phyloP scores from a whole-genome alignment of 1,140 invertebrate genomes.

The Nymphalis io region DNA sequence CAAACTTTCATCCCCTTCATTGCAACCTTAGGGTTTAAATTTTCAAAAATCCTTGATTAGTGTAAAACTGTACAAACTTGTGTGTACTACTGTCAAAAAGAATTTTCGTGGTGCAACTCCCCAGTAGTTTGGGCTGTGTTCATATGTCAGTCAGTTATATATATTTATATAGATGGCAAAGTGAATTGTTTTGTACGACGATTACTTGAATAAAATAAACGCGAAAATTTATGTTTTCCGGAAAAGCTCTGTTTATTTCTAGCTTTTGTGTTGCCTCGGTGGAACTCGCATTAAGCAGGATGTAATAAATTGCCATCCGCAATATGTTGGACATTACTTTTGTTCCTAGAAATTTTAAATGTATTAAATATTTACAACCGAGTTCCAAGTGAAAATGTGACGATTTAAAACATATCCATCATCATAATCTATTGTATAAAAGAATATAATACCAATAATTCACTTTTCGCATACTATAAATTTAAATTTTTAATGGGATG shows the following conservation, averaged over 20 bases:
- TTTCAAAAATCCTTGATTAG: too few relatives aligned
- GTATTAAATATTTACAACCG: background rate
- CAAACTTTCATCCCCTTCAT: too few relatives aligned
- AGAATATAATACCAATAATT: too few relatives aligned
- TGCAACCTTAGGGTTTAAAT: too few relatives aligned
- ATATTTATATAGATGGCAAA: background rate
- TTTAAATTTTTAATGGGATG: too few relatives aligned
- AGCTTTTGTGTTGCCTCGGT: slow-evolving; percentile 13
- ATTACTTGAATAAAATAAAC: slow-evolving; percentile 5
- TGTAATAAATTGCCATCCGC: slow-evolving; percentile 21
- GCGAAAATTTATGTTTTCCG: background rate
- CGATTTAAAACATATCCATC: background rate
- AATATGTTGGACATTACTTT: slow-evolving; percentile 13
- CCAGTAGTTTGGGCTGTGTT: too few relatives aligned
- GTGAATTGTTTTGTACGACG: background rate
- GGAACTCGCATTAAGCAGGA: slow-evolving; percentile 15
- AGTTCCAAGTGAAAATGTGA: background rate
- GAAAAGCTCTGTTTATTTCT: slow-evolving; percentile 6
- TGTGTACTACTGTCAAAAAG: too few relatives aligned
- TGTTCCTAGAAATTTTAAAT: background rate
- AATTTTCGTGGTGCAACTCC: too few relatives aligned
- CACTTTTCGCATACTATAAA: too few relatives aligned
- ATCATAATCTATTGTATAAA: background rate
- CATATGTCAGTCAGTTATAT: too few relatives aligned
- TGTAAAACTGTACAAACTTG: too few relatives aligned